phyloP scores from a whole-genome alignment of 2,113 vertebrate species.

The Lampris incognitus region DNA sequence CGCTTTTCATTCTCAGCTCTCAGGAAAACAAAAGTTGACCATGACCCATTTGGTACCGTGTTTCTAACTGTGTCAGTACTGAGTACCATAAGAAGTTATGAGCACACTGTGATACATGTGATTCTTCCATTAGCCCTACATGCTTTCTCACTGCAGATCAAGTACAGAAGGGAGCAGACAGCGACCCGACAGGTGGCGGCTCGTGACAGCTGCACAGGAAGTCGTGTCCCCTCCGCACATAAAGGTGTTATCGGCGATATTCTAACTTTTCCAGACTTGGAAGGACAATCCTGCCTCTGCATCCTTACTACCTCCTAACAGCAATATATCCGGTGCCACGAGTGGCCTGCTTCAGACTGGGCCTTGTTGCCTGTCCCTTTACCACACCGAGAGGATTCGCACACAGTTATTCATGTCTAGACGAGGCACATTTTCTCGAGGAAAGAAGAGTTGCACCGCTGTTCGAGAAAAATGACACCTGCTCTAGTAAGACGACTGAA shows the following conservation, averaged over 20 bases:
- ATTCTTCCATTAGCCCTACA: constrained; percentile 31
- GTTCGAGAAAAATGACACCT: too few relatives aligned
- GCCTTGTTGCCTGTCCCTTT: constrained; percentile 6
- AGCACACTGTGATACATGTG: constrained; percentile 56
- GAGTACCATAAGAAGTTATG: constrained; percentile 57
- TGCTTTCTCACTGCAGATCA: constrained; percentile 63
- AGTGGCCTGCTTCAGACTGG: constrained; percentile 32
- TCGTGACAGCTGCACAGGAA: constrained; percentile 82
- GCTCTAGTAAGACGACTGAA: too few relatives aligned
- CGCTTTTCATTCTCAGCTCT: neutral
- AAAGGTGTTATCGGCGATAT: constrained; percentile 78
- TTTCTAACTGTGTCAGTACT: constrained; percentile 55
- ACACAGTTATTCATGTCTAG: neutral
- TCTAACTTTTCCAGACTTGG: constrained; percentile 76
- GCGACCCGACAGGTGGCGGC: constrained; percentile 59
- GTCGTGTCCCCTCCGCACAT: constrained; percentile 75
- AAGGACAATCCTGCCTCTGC: constrained; percentile 66
- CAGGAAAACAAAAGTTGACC: constrained; percentile 8
- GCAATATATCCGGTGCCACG: constrained; percentile 64
- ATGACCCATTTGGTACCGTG: constrained; percentile 43
- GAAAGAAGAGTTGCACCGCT: too few relatives aligned
- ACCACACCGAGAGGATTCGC: neutral
- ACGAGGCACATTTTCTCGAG: neutral
- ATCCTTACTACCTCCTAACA: constrained; percentile 50
- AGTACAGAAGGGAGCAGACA: constrained; percentile 57